These are phyloP conservation scores for Melipona beecheii DNA, from an alignment of 2,888 invertebrate genomes.

Conservation along the genomic window DNA sequence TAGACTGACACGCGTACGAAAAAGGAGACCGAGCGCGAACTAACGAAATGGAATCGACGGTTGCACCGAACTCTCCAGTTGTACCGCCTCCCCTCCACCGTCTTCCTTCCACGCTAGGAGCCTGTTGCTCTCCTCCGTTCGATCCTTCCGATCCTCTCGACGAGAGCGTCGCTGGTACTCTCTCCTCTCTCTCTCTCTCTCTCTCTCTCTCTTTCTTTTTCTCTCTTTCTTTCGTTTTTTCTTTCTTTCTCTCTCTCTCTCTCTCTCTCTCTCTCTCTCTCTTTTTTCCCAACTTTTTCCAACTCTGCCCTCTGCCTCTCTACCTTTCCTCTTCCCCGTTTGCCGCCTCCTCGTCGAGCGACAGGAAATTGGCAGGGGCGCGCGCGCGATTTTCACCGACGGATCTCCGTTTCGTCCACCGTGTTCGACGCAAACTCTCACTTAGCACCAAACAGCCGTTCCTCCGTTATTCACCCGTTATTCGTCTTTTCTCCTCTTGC, in stretches of 20 bases:
- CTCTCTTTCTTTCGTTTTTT: not conserved
- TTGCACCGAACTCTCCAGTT: slow-evolving; percentile 66
- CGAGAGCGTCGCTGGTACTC: slow-evolving; percentile 10
- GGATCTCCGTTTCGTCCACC: not conserved
- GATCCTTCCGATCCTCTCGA: slow-evolving; percentile 65
- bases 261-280: not conserved
- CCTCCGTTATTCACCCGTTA: too few species aligned
- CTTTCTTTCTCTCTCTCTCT: accelerated
- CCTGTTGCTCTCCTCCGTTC: slow-evolving; percentile 72
- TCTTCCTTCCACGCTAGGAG: slow-evolving; percentile 66
- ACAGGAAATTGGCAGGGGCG: slow-evolving; percentile 17
- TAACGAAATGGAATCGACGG: slow-evolving; percentile 66
- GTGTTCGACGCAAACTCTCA: too few species aligned
- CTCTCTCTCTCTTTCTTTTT: slow-evolving; percentile 3
- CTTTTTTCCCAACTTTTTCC: too few species aligned
- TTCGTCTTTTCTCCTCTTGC: too few species aligned
- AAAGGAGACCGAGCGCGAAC: slow-evolving; percentile 60
- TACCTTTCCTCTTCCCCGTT: slow-evolving; percentile 9
- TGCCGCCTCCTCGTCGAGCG: not conserved
- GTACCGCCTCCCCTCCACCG: slow-evolving; percentile 58
- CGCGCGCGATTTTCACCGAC: slow-evolving; percentile 35
- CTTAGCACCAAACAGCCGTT: too few species aligned
- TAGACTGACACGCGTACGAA: slow-evolving; percentile 52
- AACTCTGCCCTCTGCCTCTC: slow-evolving; percentile 3
- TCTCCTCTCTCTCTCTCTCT: not conserved